Conservation (phyloP, 92 coral and sea anemone species). For the Montipora capitata region DNA sequence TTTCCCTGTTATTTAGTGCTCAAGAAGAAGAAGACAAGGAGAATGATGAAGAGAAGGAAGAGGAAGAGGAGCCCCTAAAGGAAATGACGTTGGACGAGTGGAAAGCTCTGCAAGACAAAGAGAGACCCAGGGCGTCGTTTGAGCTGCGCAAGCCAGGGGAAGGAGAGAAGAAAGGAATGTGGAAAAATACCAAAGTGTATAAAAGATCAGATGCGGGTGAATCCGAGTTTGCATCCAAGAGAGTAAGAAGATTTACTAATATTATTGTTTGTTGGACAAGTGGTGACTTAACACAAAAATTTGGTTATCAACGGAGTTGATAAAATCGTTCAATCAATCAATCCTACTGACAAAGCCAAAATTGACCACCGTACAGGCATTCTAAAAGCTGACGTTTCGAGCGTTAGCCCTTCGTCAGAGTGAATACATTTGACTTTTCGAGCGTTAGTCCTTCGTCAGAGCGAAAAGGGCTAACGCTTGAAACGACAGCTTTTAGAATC, state of each 20-base stretch:
- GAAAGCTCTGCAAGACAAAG: constrained; percentile 87
- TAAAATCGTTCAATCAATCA: too few relatives aligned
- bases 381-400: too few relatives aligned
- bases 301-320: too few relatives aligned
- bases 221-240: constrained; percentile 50
- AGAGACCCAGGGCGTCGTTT: constrained; percentile 81
- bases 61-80: constrained; percentile 80
- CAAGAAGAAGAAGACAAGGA: constrained; percentile 69
- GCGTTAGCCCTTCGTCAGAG: too few relatives aligned
- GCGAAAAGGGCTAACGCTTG: too few relatives aligned
- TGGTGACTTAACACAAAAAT: too few relatives aligned
- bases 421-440: too few relatives aligned
- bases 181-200: constrained; percentile 94
- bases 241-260: constrained; percentile 44
- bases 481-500: too few relatives aligned
- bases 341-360: too few relatives aligned
- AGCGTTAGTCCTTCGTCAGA: too few relatives aligned
- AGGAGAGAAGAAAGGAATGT: constrained; percentile 97
- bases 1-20: neutral
- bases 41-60: constrained; percentile 75
- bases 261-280: neutral
- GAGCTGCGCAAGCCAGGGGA: constrained; percentile 95
- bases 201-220: constrained; percentile 73
- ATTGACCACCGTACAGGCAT: too few relatives aligned
- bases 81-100: constrained; percentile 96